Conservation (phyloP, 2,113 vertebrate species). For the Antechinus flavipes region DNA sequence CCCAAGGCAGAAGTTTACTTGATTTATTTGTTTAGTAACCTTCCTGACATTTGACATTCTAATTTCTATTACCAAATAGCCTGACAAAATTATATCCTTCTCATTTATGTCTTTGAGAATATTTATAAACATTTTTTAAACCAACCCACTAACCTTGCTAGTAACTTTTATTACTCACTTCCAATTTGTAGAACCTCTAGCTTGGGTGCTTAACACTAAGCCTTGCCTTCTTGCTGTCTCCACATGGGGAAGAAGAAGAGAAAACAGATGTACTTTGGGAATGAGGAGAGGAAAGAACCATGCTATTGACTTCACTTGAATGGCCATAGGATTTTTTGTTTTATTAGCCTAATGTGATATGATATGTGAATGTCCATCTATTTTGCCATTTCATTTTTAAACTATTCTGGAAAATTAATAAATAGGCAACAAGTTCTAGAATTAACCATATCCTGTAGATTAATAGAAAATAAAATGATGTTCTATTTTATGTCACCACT, state of each 20-base stretch:
- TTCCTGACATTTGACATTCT: constrained; percentile 55
- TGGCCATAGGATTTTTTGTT: constrained; percentile 22
- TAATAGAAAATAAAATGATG: not conserved
- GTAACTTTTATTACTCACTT: constrained; percentile 83
- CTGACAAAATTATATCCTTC: constrained; percentile 56
- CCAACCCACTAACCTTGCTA: constrained; percentile 74
- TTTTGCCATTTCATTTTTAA: constrained; percentile 56
- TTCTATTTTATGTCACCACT: constrained; percentile 8
- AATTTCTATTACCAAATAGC: constrained; percentile 51
- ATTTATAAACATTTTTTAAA: constrained; percentile 71
- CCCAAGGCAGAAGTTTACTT: constrained; percentile 22
- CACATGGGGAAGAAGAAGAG: constrained; percentile 42
- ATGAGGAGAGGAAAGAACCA: constrained; percentile 1
- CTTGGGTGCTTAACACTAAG: constrained; percentile 71
- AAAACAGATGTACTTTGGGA: not conserved
- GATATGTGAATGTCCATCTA: not conserved
- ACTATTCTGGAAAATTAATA: constrained; percentile 40
- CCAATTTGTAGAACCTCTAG: constrained; percentile 74
- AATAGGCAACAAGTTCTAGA: constrained; percentile 17
- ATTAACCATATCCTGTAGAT: not conserved
- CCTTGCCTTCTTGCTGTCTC: constrained; percentile 67
- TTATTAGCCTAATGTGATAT: constrained; percentile 41
- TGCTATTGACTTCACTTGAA: constrained; percentile 69
- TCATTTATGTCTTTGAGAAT: constrained; percentile 55
- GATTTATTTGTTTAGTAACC: constrained; percentile 57